Evolutionary conservation across 1,140 invertebrate genomes (phyloP).

Genomic region (Ceratina australensis): DNA sequence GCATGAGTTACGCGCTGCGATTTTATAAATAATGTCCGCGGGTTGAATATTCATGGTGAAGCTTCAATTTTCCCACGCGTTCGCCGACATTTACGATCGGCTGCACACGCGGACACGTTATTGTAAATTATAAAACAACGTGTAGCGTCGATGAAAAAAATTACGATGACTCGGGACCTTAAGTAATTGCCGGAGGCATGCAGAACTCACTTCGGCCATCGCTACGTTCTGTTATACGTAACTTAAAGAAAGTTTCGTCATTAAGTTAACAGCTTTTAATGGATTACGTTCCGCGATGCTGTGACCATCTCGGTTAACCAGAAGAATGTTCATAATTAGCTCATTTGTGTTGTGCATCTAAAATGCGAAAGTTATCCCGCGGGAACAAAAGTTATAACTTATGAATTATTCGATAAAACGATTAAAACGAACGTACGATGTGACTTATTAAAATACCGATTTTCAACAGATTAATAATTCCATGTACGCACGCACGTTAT

Average conservation of each 20-base stretch:
- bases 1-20: neutral
- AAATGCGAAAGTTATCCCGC: no score
- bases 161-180: neutral
- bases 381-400: no score
- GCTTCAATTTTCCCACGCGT: no score
- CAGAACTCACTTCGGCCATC: neutral
- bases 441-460: no score
- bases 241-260: neutral
- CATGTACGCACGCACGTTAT: no score
- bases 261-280: slow-evolving; percentile 6
- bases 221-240: neutral
- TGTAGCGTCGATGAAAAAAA: neutral
- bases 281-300: neutral
- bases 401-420: no score
- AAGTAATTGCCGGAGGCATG: neutral
- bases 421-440: no score
- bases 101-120: no score
- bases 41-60: neutral
- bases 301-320: neutral
- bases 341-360: neutral
- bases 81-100: neutral
- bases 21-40: neutral
- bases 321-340: slow-evolving; percentile 1
- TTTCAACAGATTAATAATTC: no score
- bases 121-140: no score